Percentiles rank a stretch among this genome's conserved stretches.
Evolutionary conservation across 2,888 invertebrate species (phyloP).

Genomic region (Homarus gammarus): DNA sequence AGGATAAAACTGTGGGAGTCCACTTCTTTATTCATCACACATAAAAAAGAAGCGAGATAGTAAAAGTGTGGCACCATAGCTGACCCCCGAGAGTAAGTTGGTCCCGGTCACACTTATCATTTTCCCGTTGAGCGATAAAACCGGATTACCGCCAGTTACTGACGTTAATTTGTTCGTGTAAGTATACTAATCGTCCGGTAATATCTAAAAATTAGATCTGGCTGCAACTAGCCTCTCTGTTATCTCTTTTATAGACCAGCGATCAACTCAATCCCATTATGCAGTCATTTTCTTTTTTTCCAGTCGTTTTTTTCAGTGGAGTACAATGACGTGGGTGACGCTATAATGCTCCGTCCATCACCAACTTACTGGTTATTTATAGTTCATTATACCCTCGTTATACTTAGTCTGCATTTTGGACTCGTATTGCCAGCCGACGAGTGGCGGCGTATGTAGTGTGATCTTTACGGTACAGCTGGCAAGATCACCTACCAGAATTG

Average conservation of each 20-base stretch:
- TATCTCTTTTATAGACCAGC: background rate
- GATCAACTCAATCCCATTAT: background rate
- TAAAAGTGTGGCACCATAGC: background rate
- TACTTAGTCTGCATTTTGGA: background rate
- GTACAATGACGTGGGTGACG: background rate
- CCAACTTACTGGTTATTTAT: background rate
- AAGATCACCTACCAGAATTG: too few relatives aligned
- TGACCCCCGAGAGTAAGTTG: background rate
- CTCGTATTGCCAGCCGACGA: too few relatives aligned
- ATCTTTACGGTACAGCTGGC: too few relatives aligned
- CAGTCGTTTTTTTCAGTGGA: background rate
- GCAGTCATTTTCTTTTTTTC: background rate
- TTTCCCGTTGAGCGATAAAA: slow-evolving; percentile 35
- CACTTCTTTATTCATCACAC: too few relatives aligned
- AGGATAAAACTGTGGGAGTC: too few relatives aligned
- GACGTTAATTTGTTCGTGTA: slow-evolving; percentile 44
- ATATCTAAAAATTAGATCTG: slow-evolving; percentile 57
- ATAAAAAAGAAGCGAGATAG: background rate
- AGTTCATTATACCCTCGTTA: background rate
- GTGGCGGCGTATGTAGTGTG: too few relatives aligned
- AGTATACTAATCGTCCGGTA: slow-evolving; percentile 60
- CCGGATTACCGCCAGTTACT: slow-evolving; percentile 49
- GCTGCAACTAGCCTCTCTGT: background rate
- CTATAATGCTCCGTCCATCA: slow-evolving; percentile 6
- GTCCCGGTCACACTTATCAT: slow-evolving; percentile 26